Evolutionary conservation across 2,888 invertebrate genomes (phyloP), one percentile per base, ranked within the genome.

Genomic region (Phragmatobia fuliginosa): DNA sequence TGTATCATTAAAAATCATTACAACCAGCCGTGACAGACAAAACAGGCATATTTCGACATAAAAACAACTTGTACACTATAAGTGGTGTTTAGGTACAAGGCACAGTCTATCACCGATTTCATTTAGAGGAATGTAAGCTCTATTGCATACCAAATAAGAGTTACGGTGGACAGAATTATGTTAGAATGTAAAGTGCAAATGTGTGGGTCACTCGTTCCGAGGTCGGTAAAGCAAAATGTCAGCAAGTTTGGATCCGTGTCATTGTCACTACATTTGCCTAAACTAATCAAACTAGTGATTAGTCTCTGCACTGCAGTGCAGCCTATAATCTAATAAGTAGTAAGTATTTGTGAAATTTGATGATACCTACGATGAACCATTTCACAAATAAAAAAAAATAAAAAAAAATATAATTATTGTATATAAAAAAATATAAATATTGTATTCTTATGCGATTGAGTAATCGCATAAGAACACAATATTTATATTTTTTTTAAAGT

Each of bases 141-240:
- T 90, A 85, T 80, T 56, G 4, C 45, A 0, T 68, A 66, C 62
- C 0, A 0, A 33, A 78, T 88, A 89, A 83, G 79, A 79, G 75
- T 73, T 74, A 79, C 69, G 80, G 79, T 58, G 52, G 79, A 72
- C 74, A 76, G 68, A 77, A 70, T 61, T 75, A 75, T 80, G 73
- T 78, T 86, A 83, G 85, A 83, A 82, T 79, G 83, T 85, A 87
- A 86, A 87, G 85, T 87, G 88, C 88, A 88, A 85, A 82, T 83
- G 86, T 85, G 83, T 86, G 85, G 91, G 90, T 91, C 90, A 90
- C 86, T 85, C 81, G 83, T 82, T 82, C 83, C 91, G 92, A 94
- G 94, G 94, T 88, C 93, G 87, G 85, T 78, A 83, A 84, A 88
- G 88, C 77, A 87, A 94, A 49, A 94, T 94, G 93, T 91, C 94